Conservation (phyloP, 1,140 invertebrate species). For the Zaprionus vittiger region DNA sequence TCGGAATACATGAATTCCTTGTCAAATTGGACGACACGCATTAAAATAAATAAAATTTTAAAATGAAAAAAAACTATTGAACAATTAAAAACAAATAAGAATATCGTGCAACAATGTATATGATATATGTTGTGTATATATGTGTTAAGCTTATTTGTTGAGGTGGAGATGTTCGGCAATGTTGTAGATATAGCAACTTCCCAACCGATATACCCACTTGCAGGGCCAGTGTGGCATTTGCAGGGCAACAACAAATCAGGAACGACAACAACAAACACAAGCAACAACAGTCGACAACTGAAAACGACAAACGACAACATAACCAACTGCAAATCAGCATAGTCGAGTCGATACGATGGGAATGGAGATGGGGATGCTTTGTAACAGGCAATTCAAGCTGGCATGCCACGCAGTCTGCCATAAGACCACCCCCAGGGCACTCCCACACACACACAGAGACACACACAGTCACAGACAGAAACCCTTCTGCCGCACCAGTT, state of each 20-base stretch:
- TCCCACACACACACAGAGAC: not conserved
- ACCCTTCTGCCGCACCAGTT: constrained; percentile 27
- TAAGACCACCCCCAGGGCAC: not conserved
- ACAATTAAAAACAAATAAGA: too few species aligned
- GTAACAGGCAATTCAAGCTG: constrained; percentile 49
- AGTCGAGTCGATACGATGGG: constrained; percentile 37
- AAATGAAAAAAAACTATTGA: too few species aligned
- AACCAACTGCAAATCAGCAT: constrained; percentile 51
- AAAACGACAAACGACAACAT: constrained; percentile 23
- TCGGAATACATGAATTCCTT: too few species aligned
- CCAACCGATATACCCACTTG: not conserved
- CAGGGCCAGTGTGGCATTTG: not conserved
- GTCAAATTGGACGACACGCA: too few species aligned
- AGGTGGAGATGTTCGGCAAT: too few species aligned
- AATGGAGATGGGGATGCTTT: constrained; percentile 46
- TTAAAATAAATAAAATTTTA: too few species aligned
- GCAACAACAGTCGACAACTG: not conserved
- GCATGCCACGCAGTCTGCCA: constrained; percentile 10
- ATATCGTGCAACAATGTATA: too few species aligned
- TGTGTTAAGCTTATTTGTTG: too few species aligned
- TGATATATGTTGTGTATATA: too few species aligned
- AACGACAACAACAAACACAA: not conserved
- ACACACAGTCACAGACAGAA: not conserved
- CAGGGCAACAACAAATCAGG: constrained; percentile 19
- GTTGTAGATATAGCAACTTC: not conserved